Evolutionary conservation across 2,888 invertebrate genomes (phyloP), one percentile per base, ranked within the genome.

Genomic region (Xanthorhoe spadicearia): DNA sequence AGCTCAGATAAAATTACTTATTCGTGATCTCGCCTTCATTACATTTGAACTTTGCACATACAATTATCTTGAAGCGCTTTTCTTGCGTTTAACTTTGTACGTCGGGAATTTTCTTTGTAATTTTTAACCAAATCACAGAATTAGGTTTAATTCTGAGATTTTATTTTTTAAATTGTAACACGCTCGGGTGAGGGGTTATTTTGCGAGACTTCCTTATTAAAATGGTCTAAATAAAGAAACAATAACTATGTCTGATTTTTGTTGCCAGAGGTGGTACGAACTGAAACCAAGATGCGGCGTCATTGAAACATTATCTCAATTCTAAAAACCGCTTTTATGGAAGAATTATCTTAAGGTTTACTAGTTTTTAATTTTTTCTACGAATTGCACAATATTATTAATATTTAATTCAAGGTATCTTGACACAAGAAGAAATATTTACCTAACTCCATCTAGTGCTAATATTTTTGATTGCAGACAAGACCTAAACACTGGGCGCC

Each of bases 1-100:
- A 65, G 51, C 56, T 61, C 43, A 60, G 64, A 72, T 72, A 72
- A 65, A 72, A 69, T 72, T 66, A 69, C 69, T 54, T 63, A 64
- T 59, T 69, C 65, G 55, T 57, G 60, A 63, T 72, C 70, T 65
- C 62, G 56, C 62, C 60, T 67, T 69, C 74, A 71, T 74, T 72
- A 72, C 68, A 64, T 68, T 65, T 60, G 64, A 72, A 74, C 72
- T 72, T 74, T 64, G 69, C 67, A 71, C 71, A 71, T 74, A 74
- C 68, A 74, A 74, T 74, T 74, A 74, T 67, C 72, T 65, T 13
- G 53, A 57, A 67, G 62, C 51, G 49, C 57, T 38, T 65, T 70
- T 56, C 56, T 56, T 56, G 64, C 54, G 28, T 51, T 62, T 35
- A 52, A 63, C 60, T 63, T 67, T 56, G 55, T 46, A 28, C 65